Conservation (phyloP, 2,113 vertebrate species). For the Trichomycterus rosablanca region DNA sequence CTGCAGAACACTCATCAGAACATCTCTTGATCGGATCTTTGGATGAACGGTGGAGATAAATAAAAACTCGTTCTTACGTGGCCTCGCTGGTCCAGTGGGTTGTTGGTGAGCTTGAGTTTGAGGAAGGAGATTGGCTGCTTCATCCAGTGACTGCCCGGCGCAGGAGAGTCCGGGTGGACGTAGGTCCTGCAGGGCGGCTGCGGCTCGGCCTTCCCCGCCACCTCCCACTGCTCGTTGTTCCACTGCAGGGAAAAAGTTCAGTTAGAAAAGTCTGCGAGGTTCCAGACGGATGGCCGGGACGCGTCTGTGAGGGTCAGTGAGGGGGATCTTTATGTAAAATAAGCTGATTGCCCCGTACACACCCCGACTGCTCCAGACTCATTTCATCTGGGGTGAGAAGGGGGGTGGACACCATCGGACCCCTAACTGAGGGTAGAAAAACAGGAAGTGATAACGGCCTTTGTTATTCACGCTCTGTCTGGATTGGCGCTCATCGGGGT, state of each 20-base stretch:
- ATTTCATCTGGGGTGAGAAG: too few species aligned
- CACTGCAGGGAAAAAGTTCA: constrained; percentile 64
- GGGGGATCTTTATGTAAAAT: constrained; percentile 32
- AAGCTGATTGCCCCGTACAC: constrained; percentile 70
- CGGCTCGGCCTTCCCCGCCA: constrained; percentile 86
- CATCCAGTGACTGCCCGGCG: constrained; percentile 88
- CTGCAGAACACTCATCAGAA: too few species aligned
- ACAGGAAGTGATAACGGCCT: constrained; percentile 64
- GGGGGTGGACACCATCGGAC: constrained; percentile 40
- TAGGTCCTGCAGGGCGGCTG: constrained; percentile 84
- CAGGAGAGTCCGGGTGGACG: constrained; percentile 84
- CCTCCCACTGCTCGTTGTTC: constrained; percentile 89
- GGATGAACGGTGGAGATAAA: too few species aligned
- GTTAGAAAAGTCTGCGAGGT: neutral
- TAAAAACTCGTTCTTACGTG: constrained; percentile 78
- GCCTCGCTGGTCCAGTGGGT: constrained; percentile 83
- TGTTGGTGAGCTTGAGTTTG: constrained; percentile 90
- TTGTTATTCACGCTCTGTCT: constrained; percentile 58
- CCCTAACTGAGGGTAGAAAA: constrained; percentile 59
- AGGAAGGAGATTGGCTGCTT: constrained; percentile 84
- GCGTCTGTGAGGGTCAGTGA: constrained; percentile 22
- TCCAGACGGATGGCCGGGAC: constrained; percentile 50
- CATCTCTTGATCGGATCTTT: too few species aligned
- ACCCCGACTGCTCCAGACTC: constrained; percentile 67
- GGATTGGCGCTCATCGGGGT: constrained; percentile 37